Evolutionary conservation across 1,140 invertebrate species (phyloP).

Genomic region (Leptonema lineaticorne): DNA sequence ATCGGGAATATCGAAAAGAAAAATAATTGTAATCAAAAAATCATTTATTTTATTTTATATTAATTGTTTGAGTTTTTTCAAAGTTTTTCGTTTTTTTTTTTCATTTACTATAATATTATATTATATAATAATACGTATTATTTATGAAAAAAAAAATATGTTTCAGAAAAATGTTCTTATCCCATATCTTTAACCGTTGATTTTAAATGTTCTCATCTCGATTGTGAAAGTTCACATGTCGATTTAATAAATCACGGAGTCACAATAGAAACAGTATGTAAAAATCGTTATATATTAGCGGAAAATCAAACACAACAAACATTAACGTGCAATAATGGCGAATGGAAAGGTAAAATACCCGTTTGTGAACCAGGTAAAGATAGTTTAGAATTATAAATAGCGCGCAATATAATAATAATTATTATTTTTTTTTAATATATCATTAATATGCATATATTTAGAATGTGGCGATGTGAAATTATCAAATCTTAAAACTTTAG

Average conservation of each 20-base stretch:
- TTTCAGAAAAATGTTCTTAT: not conserved
- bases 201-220: too few relatives aligned
- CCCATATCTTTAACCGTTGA: slow-evolving; percentile 13
- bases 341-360: slow-evolving; percentile 23
- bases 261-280: not conserved
- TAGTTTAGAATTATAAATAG: too few relatives aligned
- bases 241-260: not conserved
- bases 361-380: slow-evolving; percentile 23
- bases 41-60: too few relatives aligned
- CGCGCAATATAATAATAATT: not conserved
- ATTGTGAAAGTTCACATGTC: not conserved
- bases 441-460: not conserved
- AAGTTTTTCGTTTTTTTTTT: too few relatives aligned
- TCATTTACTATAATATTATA: too few relatives aligned
- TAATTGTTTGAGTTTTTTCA: too few relatives aligned
- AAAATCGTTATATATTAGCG: not conserved
- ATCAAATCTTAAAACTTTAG: not conserved
- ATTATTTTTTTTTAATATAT: not conserved
- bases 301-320: not conserved
- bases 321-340: slow-evolving; percentile 13
- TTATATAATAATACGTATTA: too few relatives aligned
- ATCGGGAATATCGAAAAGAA: too few relatives aligned
- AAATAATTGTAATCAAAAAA: too few relatives aligned
- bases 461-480: slow-evolving; percentile 9
- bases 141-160: too few relatives aligned